These are phyloP conservation scores for Melinaea marsaeus DNA, from an alignment of 2,888 invertebrate genomes.

Conservation along the genomic window DNA sequence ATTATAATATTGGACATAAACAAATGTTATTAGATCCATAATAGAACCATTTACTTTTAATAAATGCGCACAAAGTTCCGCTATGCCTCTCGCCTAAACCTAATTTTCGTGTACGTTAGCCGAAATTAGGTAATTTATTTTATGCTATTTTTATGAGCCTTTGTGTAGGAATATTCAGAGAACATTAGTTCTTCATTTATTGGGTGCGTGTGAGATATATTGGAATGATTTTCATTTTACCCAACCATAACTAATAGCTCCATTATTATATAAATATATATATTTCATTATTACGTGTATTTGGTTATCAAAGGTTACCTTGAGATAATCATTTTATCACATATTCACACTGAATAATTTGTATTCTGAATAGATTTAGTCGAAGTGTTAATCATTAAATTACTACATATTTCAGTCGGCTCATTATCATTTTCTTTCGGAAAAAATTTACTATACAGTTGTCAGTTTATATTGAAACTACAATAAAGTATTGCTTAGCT, in stretches of 20 bases:
- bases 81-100: constrained; percentile 42
- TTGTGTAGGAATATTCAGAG: constrained; percentile 50
- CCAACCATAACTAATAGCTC: constrained; percentile 13
- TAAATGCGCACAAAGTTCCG: constrained; percentile 1
- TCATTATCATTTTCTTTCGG: no score
- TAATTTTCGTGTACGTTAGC: constrained; percentile 64
- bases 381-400: no score
- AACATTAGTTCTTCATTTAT: constrained; percentile 43
- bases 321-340: no score
- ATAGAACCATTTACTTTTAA: constrained; percentile 5
- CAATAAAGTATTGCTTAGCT: no score
- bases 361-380: no score
- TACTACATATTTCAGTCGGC: no score
- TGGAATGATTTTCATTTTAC: constrained; percentile 26
- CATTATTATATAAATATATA: constrained; percentile 11
- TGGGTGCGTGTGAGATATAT: constrained; percentile 41
- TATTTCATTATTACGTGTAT: constrained; percentile 1
- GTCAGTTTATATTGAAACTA: no score
- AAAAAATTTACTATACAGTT: no score
- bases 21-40: constrained; percentile 2
- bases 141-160: constrained; percentile 51
- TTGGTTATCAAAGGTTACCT: no score
- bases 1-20: not conserved
- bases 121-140: constrained; percentile 68
- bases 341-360: no score